Base-by-base conservation (phyloP, 2,113 vertebrate genomes). In the Syrmaticus mikado region DNA sequence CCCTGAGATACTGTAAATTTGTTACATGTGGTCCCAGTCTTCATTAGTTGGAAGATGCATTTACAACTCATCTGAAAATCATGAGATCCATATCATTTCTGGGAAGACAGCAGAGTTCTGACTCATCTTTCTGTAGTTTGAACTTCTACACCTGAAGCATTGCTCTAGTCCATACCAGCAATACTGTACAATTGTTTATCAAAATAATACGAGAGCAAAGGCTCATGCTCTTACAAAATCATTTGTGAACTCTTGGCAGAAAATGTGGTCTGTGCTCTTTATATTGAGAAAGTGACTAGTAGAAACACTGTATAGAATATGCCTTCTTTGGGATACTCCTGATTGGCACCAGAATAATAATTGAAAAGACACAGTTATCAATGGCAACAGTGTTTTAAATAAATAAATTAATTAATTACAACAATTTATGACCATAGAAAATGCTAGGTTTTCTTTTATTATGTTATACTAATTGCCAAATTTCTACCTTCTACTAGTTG, bases 61-160 rank as follows among this genome's bases (percentile, higher is more conserved):
- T 83, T 80, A 50, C 86, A 92, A 84, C 14, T 8, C 53, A 48
- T 85, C 89, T 78, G 57, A 87, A 66, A 89, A n/a, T 53, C n/a
- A 2, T 77, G 45, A 87, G 83, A 18, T 11, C 62, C 45, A 3
- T 67, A 10, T 79, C 41, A 57, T 20, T 66, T 78, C 52, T 36
- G 71, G 46, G 14, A 74, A 40, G 34, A 36, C 34, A 82, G 25
- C 41, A 53, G 19, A 18, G 45, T 57, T 74, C 20, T 10, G 32
- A 10, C 8, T 76, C 13, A 25, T 53, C 11, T 73, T 58, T 58
- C 43, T 92, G 43, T n/a, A 46, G 0, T 83, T 92, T 53, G n/a
- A 11, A 52, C 36, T 62, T 87, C 27, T 60, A 50, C 2, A 34
- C 28, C 20, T 53, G 43, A 75, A 70, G 4, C 20, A 34, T 25